Base-by-base conservation (phyloP, 2,888 invertebrate genomes). In the Scaptomyza parva region DNA sequence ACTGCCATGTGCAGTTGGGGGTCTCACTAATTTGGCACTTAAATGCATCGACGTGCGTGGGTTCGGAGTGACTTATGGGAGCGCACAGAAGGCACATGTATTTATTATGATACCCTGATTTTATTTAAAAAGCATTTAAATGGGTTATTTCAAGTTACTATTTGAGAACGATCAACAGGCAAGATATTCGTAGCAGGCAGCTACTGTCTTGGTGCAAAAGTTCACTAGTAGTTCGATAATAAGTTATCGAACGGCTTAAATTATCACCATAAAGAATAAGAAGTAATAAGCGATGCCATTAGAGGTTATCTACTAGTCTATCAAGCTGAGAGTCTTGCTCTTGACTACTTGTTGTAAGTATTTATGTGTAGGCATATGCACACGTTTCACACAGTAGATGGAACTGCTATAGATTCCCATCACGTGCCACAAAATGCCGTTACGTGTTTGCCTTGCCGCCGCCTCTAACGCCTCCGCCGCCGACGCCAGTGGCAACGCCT, bases 21-120 rank as follows among this genome's bases (percentile, higher is more conserved):
- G 41, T 54, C 47, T 53, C 66, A 65, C 76, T 83, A 86, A 84
- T 88, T 88, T 88, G 86, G 73, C 86, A 88, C 88, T 88, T 84
- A 88, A 88, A 83, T 83, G 88, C 84, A 83, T 54, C 67, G 67
- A 88, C 88, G 84, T 84, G 84, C 88, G 86, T 86, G 86, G 80
- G 73, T 37, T 57, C 61, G 39, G 48, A 26, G 50, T 74, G 68
- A 62, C 80, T 79, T 76, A 66, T 70, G 41, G 24, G 17, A 67
- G 57, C 61, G 52, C 59, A 60, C 47, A 68, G 48, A 52, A 44
- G 20, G 8, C 22, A 26, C 20, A 11, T 33, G 33, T 39, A 30
- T 6, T 12, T n/a, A 5, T n/a, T 11, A 2, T 12, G 11, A 30
- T 30, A 47, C 45, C 47, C 47, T 18, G 14, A 14, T 14, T 14